Evolutionary conservation across 2,797 vertebrate genomes (phyloP).

Genomic region (Semaprochilodus insignis): DNA sequence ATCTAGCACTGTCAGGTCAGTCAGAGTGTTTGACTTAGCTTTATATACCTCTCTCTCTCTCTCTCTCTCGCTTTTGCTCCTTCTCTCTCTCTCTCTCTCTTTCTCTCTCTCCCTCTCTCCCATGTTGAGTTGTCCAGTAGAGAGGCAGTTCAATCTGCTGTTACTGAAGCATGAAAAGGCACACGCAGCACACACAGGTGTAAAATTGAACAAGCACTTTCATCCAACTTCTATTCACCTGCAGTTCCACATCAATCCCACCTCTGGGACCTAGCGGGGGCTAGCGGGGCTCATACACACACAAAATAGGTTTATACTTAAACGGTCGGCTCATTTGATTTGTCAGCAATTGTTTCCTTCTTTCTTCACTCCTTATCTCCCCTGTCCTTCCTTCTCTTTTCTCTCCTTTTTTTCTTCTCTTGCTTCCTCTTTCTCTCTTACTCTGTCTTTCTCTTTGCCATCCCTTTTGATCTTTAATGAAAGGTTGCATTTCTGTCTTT

Average conservation of each 20-base stretch:
- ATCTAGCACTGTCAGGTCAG: not conserved
- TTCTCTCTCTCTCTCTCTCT: not conserved
- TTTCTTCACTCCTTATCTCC: too few species aligned
- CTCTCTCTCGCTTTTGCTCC: too few species aligned
- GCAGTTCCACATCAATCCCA: not conserved
- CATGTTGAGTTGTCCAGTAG: slow-evolving; percentile 1
- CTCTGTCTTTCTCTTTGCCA: too few species aligned
- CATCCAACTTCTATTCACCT: slow-evolving; percentile 19
- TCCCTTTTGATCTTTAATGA: too few species aligned
- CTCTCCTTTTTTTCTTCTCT: not conserved
- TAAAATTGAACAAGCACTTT: slow-evolving; percentile 18
- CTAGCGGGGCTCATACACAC: not conserved
- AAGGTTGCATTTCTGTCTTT: too few species aligned
- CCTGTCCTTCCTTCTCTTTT: not conserved
- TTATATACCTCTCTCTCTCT: not conserved
- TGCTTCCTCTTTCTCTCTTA: too few species aligned
- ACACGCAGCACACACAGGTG: slow-evolving; percentile 9
- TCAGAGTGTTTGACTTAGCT: slow-evolving; percentile 20
- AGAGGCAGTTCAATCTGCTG: slow-evolving; percentile 23
- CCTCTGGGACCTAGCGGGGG: not conserved
- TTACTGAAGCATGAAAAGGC: slow-evolving; percentile 20
- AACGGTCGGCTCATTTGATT: slow-evolving; percentile 27
- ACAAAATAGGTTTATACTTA: not conserved
- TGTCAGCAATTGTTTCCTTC: slow-evolving; percentile 30
- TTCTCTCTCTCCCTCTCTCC: not conserved